A percentile compares a stretch with the other conserved stretches of the same genome.
Evolutionary conservation across 2,888 invertebrate species (phyloP).

Genomic region (Tiliacea citrago): DNA sequence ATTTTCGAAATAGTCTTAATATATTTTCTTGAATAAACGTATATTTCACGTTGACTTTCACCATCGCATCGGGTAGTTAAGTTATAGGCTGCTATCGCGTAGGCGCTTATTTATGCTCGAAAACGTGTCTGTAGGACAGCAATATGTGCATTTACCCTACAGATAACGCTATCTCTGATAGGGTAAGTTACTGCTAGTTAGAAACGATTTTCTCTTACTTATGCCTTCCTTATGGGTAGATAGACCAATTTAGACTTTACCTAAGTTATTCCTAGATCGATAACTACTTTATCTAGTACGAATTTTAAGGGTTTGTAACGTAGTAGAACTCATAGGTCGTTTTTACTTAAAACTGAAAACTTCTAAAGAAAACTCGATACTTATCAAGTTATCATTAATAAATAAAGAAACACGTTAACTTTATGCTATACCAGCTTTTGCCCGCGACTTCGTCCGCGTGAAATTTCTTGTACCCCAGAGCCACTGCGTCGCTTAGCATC

Average conservation of each 20-base stretch:
- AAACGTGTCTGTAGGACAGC: slow-evolving; percentile 62
- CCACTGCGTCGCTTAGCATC: no score
- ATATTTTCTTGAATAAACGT: background rate
- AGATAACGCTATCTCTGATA: slow-evolving; percentile 59
- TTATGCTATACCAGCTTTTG: no score
- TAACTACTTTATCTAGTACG: no score
- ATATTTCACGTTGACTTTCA: slow-evolving; percentile 61
- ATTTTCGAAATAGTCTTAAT: slow-evolving; percentile 11
- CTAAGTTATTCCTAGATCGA: no score
- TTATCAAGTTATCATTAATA: no score
- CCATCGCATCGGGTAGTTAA: slow-evolving; percentile 44
- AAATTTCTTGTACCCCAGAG: no score
- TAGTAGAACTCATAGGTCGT: no score
- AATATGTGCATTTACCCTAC: slow-evolving; percentile 66
- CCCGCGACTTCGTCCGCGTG: no score
- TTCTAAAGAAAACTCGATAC: no score
- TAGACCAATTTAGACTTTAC: background rate
- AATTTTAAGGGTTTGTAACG: no score
- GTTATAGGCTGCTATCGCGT: slow-evolving; percentile 57
- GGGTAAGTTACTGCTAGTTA: slow-evolving; percentile 48
- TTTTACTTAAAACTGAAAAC: no score
- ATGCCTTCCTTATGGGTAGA: slow-evolving; percentile 39
- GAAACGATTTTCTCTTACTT: slow-evolving; percentile 49
- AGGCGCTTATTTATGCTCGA: slow-evolving; percentile 73
- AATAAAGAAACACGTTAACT: no score